Conservation (phyloP, 1,140 invertebrate genomes). For the Helicoverpa zea region DNA sequence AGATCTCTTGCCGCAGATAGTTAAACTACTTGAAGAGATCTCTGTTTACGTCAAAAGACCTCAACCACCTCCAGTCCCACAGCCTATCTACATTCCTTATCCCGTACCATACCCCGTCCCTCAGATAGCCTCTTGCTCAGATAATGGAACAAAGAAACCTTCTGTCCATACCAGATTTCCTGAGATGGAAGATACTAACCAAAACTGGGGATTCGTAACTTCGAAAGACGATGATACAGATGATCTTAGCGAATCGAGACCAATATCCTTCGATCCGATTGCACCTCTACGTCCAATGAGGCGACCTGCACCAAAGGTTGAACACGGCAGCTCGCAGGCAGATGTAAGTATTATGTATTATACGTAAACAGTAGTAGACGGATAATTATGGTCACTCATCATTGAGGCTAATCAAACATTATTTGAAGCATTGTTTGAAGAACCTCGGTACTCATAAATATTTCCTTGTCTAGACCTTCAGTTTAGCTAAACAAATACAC, state of each 20-base stretch:
- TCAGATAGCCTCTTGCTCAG: slow-evolving; percentile 43
- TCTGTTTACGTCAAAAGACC: slow-evolving; percentile 57
- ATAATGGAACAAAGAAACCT: slow-evolving; percentile 46
- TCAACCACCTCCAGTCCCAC: slow-evolving; percentile 64
- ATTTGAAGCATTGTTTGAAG: not conserved
- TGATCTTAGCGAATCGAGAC: slow-evolving; percentile 66
- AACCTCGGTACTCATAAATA: not conserved
- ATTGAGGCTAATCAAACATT: not conserved
- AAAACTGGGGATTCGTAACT: slow-evolving; percentile 59
- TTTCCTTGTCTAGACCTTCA: slow-evolving; percentile 20
- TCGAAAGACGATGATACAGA: slow-evolving; percentile 51
- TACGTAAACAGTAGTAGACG: not conserved
- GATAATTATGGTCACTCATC: not conserved
- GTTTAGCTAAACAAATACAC: slow-evolving; percentile 1
- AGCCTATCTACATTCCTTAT: slow-evolving; percentile 73
- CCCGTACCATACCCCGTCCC: slow-evolving; percentile 64
- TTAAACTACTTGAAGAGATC: slow-evolving; percentile 69
- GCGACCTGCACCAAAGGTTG: slow-evolving; percentile 66
- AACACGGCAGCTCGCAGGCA: slow-evolving; percentile 70
- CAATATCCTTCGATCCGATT: slow-evolving; percentile 73
- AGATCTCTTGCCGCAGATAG: slow-evolving; percentile 64
- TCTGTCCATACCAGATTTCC: slow-evolving; percentile 56
- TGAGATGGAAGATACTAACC: slow-evolving; percentile 60
- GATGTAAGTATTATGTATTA: slow-evolving; percentile 51
- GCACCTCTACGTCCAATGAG: slow-evolving; percentile 57